Evolutionary conservation across 2,113 vertebrate species (phyloP).

Genomic region (Diglossa brunneiventris): DNA sequence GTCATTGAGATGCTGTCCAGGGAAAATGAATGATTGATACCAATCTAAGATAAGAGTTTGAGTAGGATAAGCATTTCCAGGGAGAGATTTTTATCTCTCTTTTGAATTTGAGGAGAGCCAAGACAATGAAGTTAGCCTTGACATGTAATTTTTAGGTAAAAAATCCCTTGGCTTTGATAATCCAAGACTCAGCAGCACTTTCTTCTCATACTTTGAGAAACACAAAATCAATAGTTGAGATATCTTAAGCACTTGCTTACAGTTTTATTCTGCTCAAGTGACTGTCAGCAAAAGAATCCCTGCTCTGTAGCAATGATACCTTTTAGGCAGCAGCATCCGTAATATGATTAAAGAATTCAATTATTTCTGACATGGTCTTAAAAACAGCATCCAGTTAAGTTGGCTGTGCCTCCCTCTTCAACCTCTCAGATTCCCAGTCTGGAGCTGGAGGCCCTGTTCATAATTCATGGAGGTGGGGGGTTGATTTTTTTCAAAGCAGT

Average conservation of each 20-base stretch:
- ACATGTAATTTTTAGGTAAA: conserved; percentile 39
- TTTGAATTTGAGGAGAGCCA: conserved; percentile 42
- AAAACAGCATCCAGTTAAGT: background rate
- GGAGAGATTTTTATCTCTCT: conserved; percentile 60
- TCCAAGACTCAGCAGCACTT: conserved; percentile 17
- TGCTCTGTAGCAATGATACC: background rate
- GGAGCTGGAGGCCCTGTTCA: background rate
- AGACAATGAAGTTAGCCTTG: conserved; percentile 49
- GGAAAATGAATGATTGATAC: conserved; percentile 61
- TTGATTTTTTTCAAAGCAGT: conserved; percentile 27
- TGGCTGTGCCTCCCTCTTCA: background rate
- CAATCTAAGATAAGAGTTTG: conserved; percentile 58
- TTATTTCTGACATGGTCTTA: background rate
- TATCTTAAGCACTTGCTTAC: background rate
- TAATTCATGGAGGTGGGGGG: conserved; percentile 12
- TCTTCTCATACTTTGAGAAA: conserved; percentile 20
- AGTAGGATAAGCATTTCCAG: conserved; percentile 56
- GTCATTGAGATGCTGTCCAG: conserved; percentile 33
- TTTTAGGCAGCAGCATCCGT: background rate
- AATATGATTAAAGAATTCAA: background rate
- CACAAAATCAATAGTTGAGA: conserved; percentile 14
- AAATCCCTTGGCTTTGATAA: background rate
- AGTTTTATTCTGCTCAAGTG: background rate
- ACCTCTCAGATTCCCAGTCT: background rate
- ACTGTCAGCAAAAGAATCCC: background rate